Percentiles rank a stretch among this genome's conserved stretches.
phyloP scores from a whole-genome alignment of 1,140 invertebrate genomes.

The Latrodectus geometricus region DNA sequence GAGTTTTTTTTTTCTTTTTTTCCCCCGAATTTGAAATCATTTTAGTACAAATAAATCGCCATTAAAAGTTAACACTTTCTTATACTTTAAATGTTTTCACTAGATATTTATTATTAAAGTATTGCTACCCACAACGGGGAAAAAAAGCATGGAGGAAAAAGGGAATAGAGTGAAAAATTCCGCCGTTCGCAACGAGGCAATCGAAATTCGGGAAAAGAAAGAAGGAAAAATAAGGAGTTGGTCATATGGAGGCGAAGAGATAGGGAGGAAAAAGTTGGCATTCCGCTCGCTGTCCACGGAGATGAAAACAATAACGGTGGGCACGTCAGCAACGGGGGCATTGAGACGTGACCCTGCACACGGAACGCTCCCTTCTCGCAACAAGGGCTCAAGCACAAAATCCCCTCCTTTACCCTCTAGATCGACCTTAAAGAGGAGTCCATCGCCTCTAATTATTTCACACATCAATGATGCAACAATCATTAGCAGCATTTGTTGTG shows the following conservation, averaged over 20 bases:
- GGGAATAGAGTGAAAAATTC: background rate
- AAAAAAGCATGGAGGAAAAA: background rate
- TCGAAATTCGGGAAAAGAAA: constrained; percentile 52
- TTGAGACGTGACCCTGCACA: constrained; percentile 52
- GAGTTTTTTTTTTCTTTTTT: too few species aligned
- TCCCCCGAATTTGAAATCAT: too few species aligned
- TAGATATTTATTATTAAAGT: constrained; percentile 13
- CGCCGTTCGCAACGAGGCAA: constrained; percentile 37
- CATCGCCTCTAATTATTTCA: too few species aligned
- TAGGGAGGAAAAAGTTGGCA: constrained; percentile 36
- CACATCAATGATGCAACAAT: too few species aligned
- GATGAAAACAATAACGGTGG: constrained; percentile 58
- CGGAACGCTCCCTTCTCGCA: constrained; percentile 11
- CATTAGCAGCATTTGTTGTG: too few species aligned
- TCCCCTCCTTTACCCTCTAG: constrained; percentile 5
- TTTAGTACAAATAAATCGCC: too few species aligned
- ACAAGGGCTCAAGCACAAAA: constrained; percentile 34
- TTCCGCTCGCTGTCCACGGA: constrained; percentile 46
- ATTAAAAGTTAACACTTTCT: too few species aligned
- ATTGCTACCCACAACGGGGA: background rate
- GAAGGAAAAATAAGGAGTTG: background rate
- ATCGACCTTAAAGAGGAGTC: constrained; percentile 10
- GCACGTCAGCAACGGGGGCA: constrained; percentile 43
- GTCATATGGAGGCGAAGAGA: constrained; percentile 26
- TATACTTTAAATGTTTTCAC: background rate